A percentile compares a stretch with the other conserved stretches of the same genome.
Conservation (phyloP, 1,140 invertebrate genomes). For the Lutraria rhynchaena region DNA sequence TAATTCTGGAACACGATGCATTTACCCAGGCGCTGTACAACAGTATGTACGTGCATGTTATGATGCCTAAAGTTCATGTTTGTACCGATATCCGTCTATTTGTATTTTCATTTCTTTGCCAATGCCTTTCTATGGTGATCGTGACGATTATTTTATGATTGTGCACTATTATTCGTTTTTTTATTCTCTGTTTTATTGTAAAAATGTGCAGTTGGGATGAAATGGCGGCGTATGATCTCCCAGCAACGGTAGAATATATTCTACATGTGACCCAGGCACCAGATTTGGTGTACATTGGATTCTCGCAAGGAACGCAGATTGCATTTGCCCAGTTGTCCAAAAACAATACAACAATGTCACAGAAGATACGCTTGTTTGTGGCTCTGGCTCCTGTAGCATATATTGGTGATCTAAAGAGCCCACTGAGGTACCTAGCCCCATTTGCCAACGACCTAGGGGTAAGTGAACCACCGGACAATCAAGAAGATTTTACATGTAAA, state of each 20-base stretch:
- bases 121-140: too few relatives aligned
- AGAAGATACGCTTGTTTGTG: conserved; percentile 80
- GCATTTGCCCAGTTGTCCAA: conserved; percentile 82
- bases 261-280: conserved; percentile 84
- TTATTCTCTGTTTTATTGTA: too few relatives aligned
- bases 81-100: too few relatives aligned
- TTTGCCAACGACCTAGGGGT: conserved; percentile 53
- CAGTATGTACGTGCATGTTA: too few relatives aligned
- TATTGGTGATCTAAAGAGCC: conserved; percentile 88
- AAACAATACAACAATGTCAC: conserved; percentile 63
- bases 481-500: too few relatives aligned
- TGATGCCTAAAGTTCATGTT: too few relatives aligned
- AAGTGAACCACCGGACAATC: neutral
- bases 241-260: conserved; percentile 87
- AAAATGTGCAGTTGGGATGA: conserved; percentile 88
- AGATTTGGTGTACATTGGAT: conserved; percentile 88
- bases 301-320: conserved; percentile 87
- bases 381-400: conserved; percentile 90
- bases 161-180: too few relatives aligned
- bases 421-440: conserved; percentile 74
- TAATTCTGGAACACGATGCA: too few relatives aligned
- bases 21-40: too few relatives aligned
- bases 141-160: too few relatives aligned
- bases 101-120: too few relatives aligned
- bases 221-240: conserved; percentile 88